Conservation (phyloP, 2,797 vertebrate species). For the Hoplostethus atlanticus region DNA sequence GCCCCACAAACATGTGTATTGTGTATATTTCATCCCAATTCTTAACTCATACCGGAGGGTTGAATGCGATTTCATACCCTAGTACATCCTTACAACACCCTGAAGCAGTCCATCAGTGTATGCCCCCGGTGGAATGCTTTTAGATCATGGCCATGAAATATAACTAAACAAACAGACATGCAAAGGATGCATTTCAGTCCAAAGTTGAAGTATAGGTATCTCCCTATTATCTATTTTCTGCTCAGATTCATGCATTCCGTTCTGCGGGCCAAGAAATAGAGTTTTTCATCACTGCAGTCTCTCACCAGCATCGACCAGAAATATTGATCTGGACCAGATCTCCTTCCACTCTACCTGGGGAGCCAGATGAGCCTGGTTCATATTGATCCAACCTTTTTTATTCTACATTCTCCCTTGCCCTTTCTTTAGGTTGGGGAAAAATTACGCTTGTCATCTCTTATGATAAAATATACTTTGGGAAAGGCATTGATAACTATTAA, state of each 20-base stretch:
- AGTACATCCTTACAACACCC: constrained; percentile 35
- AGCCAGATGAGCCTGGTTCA: constrained; percentile 79
- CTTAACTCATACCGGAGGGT: constrained; percentile 24
- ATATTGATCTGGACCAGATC: constrained; percentile 80
- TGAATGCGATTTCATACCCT: constrained; percentile 30
- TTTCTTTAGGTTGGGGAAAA: constrained; percentile 62
- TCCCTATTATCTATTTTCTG: constrained; percentile 76
- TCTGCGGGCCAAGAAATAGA: constrained; percentile 73
- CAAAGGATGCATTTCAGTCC: constrained; percentile 64
- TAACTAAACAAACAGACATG: constrained; percentile 69
- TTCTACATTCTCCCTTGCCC: constrained; percentile 69
- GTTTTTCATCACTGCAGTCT: constrained; percentile 82
- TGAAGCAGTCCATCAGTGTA: constrained; percentile 17
- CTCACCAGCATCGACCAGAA: constrained; percentile 78
- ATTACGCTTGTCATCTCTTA: constrained; percentile 63
- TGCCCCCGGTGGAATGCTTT: constrained; percentile 29
- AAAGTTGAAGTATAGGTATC: constrained; percentile 62
- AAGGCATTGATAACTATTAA: constrained; percentile 59
- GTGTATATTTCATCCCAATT: constrained; percentile 43
- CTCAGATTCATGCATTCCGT: constrained; percentile 72
- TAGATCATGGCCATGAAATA: constrained; percentile 53
- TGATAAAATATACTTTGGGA: constrained; percentile 72
- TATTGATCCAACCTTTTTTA: constrained; percentile 80
- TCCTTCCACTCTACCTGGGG: constrained; percentile 82
- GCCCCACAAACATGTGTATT: constrained; percentile 35